Conservation (phyloP, 1,140 invertebrate species). For the Drosophila persimilis region DNA sequence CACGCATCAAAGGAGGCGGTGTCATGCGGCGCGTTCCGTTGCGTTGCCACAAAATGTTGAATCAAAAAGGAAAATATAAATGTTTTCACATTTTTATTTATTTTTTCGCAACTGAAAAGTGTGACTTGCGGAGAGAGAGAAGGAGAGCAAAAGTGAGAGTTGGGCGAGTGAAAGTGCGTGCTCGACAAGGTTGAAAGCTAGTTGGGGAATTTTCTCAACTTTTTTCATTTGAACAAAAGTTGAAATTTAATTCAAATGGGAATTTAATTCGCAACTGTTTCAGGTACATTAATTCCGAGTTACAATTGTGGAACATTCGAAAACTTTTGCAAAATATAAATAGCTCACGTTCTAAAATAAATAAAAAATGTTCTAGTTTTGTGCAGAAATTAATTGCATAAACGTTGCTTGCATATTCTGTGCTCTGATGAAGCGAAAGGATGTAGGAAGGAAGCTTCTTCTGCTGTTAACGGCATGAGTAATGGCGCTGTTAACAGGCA, state of each 20-base stretch:
- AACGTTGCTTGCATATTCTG: too few relatives aligned
- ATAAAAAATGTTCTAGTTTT: too few relatives aligned
- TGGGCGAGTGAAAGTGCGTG: slow-evolving; percentile 30
- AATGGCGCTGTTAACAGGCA: too few relatives aligned
- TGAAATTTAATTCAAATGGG: neutral
- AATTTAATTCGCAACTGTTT: too few relatives aligned
- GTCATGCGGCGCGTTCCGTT: slow-evolving; percentile 44
- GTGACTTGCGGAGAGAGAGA: slow-evolving; percentile 5
- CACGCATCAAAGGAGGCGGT: slow-evolving; percentile 45
- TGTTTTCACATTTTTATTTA: slow-evolving; percentile 22
- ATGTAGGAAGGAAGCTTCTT: too few relatives aligned
- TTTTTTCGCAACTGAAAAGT: neutral
- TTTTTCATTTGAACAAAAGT: neutral
- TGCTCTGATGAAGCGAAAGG: too few relatives aligned
- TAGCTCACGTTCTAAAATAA: too few relatives aligned
- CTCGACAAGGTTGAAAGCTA: slow-evolving; percentile 14
- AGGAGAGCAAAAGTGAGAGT: slow-evolving; percentile 16
- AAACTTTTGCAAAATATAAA: too few relatives aligned
- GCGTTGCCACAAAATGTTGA: slow-evolving; percentile 29
- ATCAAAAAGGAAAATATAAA: slow-evolving; percentile 26
- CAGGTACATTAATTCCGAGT: too few relatives aligned
- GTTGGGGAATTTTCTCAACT: slow-evolving; percentile 10
- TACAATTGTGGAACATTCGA: too few relatives aligned
- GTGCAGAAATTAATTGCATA: too few relatives aligned
- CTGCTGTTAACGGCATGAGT: too few relatives aligned